Evolutionary conservation across 2,797 vertebrate genomes (phyloP).

Genomic region (Psittacula echo): DNA sequence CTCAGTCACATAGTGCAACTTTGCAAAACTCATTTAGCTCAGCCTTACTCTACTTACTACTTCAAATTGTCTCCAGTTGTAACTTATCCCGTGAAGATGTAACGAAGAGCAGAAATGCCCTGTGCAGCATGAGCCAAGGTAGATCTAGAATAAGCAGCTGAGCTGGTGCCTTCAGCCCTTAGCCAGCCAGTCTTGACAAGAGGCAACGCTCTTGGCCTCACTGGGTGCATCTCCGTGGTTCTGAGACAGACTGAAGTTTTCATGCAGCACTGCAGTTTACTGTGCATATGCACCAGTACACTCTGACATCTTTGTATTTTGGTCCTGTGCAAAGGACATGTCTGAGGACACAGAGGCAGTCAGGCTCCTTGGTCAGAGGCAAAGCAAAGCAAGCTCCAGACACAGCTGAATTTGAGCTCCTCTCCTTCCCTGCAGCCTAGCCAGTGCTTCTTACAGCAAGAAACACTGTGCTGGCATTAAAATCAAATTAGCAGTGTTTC

Average conservation of each 20-base stretch:
- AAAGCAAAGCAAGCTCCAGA: neutral
- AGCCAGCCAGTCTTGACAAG: rapidly evolving
- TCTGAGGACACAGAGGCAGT: neutral
- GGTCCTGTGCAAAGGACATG: neutral
- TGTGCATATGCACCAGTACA: rapidly evolving
- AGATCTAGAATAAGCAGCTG: neutral
- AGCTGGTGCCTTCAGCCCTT: neutral
- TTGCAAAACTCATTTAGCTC: neutral
- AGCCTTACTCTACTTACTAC: neutral
- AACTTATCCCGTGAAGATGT: neutral
- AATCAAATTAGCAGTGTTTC: neutral
- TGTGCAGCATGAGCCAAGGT: neutral
- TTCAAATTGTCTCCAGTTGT: neutral
- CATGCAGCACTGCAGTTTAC: rapidly evolving
- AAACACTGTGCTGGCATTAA: neutral
- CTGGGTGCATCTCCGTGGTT: rapidly evolving
- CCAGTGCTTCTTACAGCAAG: neutral
- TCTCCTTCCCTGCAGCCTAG: neutral
- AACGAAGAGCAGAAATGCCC: neutral
- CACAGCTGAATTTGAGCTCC: neutral
- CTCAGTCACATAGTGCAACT: neutral
- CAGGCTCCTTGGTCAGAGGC: neutral
- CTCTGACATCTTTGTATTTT: neutral
- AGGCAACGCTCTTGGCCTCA: neutral
- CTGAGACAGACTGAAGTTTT: neutral